These are phyloP conservation scores for Lordiphosa clarofinis DNA, from an alignment of 1,140 invertebrate species.

Conservation along the genomic window DNA sequence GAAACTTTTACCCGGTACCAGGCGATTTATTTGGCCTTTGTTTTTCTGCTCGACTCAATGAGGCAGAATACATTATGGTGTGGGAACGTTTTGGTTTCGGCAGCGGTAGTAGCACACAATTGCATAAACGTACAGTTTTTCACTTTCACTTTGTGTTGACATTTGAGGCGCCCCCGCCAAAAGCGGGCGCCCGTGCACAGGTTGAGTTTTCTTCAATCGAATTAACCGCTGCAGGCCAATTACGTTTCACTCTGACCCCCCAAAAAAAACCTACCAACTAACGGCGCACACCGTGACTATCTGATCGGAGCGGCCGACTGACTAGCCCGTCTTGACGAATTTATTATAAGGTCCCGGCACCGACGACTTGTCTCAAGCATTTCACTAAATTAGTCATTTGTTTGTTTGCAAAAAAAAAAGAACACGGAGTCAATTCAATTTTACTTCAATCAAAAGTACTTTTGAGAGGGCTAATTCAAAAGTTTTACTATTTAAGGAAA, in stretches of 20 bases:
- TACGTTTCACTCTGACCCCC: slow-evolving; percentile 73
- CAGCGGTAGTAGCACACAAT: slow-evolving; percentile 37
- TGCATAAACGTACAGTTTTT: slow-evolving; percentile 66
- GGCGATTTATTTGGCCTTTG: slow-evolving; percentile 63
- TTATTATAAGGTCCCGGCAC: slow-evolving; percentile 54
- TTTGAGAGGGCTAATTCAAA: no score
- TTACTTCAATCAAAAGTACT: slow-evolving; percentile 3
- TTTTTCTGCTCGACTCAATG: slow-evolving; percentile 35
- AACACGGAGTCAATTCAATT: slow-evolving; percentile 56
- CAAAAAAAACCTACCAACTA: slow-evolving; percentile 39
- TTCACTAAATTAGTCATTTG: slow-evolving; percentile 44
- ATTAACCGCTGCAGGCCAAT: slow-evolving; percentile 68
- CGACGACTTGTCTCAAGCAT: slow-evolving; percentile 28
- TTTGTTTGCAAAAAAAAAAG: slow-evolving; percentile 40
- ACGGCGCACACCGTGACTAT: slow-evolving; percentile 57
- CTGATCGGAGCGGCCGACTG: slow-evolving; percentile 29
- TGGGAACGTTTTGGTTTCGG: slow-evolving; percentile 38
- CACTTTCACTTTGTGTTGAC: slow-evolving; percentile 73
- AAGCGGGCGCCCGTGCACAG: slow-evolving; percentile 32
- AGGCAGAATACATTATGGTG: slow-evolving; percentile 60
- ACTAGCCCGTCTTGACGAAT: slow-evolving; percentile 54
- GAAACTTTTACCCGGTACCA: slow-evolving; percentile 52
- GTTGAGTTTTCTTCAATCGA: slow-evolving; percentile 58
- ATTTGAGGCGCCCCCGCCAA: slow-evolving; percentile 47
- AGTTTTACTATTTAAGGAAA: no score